Base-by-base conservation (phyloP, 2,113 vertebrate genomes). In the Pedionomus torquatus region DNA sequence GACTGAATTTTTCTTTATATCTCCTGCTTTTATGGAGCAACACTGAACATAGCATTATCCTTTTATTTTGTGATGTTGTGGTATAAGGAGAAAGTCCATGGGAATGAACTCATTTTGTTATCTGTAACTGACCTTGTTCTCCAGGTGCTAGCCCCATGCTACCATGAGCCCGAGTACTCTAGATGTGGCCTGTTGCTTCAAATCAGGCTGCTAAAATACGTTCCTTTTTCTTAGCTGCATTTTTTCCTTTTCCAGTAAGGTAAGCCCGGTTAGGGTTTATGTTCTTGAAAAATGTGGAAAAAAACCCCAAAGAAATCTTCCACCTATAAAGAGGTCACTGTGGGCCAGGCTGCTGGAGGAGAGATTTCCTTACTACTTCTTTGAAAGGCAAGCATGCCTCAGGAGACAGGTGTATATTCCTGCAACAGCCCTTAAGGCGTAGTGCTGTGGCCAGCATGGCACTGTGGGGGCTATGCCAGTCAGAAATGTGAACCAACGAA, bases 11-110 rank as follows among this genome's bases (percentile, higher is more conserved):
- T 93, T 71, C 44, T 49, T 76, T 44, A 31, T 17, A 3, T 72
- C 24, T 33, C 5, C 23, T 0, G 0, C 21, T 65, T 31, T 76
- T 21, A 79, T 0, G 0, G 35, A 58, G 35, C 0, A 11, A 57
- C 48, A 39, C 13, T 64, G 89, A 83, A 60, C 12, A 2, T 76
- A 31, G n/a, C 0, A 0, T 44, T 26, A 18, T 35, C 28, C 77
- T 69, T 71, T 12, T 65, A 46, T 61, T 92, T 91, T 4, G 13
- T 21, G 13, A 58, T 46, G 31, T 9, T 80, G 39, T n/a, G 16
- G 43, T 89, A 4, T 33, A 71, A 79, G 33, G 41, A 84, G 8
- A n/a, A 8, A 51, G 13, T 51, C 33, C 5, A 2, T 55, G 43
- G 35, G 55, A 87, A 66, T 24, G 6, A 44, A 33, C 2, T 87